These are phyloP conservation scores for Athetis lepigone DNA, from an alignment of 2,888 invertebrate species.

Conservation along the genomic window DNA sequence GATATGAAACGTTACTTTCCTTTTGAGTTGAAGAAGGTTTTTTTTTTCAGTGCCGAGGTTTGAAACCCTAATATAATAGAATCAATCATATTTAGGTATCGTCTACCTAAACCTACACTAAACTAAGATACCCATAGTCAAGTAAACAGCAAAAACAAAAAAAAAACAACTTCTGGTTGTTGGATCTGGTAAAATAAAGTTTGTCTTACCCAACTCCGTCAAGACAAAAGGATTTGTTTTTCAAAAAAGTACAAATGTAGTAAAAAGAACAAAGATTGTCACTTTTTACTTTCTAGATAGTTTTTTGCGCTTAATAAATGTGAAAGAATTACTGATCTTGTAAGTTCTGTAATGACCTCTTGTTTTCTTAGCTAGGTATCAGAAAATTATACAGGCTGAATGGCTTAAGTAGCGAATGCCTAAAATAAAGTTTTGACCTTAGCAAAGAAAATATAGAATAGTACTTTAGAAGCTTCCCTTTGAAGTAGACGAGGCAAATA, in stretches of 20 bases:
- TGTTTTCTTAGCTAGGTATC: slow-evolving; percentile 17
- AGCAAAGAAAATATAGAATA: too few species aligned
- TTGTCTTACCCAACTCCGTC: slow-evolving; percentile 40
- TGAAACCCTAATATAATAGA: too few species aligned
- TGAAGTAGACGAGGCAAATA: too few species aligned
- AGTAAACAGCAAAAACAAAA: slow-evolving; percentile 14
- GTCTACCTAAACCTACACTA: background rate
- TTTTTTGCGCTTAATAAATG: slow-evolving; percentile 18
- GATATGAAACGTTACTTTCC: too few species aligned
- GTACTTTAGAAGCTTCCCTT: too few species aligned
- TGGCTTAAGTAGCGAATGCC: too few species aligned
- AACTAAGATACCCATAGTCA: background rate
- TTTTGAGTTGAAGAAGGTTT: too few species aligned
- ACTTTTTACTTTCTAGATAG: slow-evolving; percentile 34
- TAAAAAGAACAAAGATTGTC: slow-evolving; percentile 26
- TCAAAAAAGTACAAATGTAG: slow-evolving; percentile 24
- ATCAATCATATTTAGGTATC: too few species aligned
- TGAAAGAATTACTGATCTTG: slow-evolving; percentile 24
- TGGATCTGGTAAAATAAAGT: slow-evolving; percentile 27
- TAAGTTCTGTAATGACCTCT: slow-evolving; percentile 37
- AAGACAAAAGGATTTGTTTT: slow-evolving; percentile 56
- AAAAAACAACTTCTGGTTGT: slow-evolving; percentile 44
- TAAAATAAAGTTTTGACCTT: too few species aligned
- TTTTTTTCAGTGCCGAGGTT: too few species aligned
- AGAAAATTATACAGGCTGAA: background rate